A percentile compares a stretch with the other conserved stretches of the same genome.
These are phyloP conservation scores for Cisticola juncidis DNA, from an alignment of 2,113 vertebrate species.

Conservation along the genomic window DNA sequence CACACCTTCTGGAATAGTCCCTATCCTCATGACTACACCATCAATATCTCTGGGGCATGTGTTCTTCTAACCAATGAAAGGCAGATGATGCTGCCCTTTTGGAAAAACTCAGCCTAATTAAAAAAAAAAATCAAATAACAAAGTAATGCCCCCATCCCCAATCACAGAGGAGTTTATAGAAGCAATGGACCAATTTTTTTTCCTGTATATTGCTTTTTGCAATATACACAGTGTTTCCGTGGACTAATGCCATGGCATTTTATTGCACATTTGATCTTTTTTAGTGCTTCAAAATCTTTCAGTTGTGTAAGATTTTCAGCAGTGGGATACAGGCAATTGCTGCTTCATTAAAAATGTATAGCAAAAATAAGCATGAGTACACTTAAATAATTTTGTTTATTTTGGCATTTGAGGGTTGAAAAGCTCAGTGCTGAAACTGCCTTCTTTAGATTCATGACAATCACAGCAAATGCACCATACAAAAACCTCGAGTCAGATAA, in stretches of 20 bases:
- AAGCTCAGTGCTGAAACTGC: neutral
- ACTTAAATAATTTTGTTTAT: neutral
- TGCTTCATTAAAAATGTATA: neutral
- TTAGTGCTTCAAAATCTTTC: conserved; percentile 24
- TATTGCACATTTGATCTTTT: conserved; percentile 27
- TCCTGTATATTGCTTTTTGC: neutral
- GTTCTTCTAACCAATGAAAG: neutral
- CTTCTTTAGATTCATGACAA: conserved; percentile 46
- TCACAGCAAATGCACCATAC: neutral
- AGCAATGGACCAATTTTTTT: neutral
- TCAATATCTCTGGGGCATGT: neutral
- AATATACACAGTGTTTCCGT: neutral
- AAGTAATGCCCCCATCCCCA: neutral
- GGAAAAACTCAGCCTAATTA: neutral
- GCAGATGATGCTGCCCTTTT: neutral
- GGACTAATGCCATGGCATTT: conserved; percentile 32
- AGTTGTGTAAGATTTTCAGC: conserved; percentile 32
- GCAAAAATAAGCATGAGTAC: neutral
- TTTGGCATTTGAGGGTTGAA: conserved; percentile 21
- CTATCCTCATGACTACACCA: neutral
- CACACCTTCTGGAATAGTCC: neutral
- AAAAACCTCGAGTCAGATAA: conserved; percentile 11
- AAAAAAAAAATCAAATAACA: neutral
- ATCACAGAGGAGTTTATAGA: neutral
- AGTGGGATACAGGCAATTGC: neutral